Conservation (phyloP, 2,113 vertebrate species). For the Colistium nudipinnis region DNA sequence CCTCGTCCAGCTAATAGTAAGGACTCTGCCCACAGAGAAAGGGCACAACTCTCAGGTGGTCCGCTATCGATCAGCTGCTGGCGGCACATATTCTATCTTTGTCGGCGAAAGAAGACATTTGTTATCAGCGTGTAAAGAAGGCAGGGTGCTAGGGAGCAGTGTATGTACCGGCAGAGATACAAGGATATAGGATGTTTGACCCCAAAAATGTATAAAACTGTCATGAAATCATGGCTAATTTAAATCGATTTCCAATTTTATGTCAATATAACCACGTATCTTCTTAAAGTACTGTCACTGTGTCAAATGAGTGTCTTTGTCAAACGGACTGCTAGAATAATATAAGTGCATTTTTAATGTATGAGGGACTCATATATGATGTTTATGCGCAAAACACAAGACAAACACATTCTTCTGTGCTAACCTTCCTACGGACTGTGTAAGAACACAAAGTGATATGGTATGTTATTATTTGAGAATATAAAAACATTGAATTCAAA, state of each 20-base stretch:
- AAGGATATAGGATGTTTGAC: neutral
- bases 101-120: conserved; percentile 40
- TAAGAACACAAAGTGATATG: neutral
- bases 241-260: conserved; percentile 19
- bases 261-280: conserved; percentile 13
- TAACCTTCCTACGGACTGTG: neutral
- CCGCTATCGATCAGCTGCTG: conserved; percentile 58
- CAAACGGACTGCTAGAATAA: too few relatives aligned
- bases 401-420: neutral
- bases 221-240: neutral
- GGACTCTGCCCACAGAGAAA: conserved; percentile 49
- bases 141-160: neutral
- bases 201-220: neutral
- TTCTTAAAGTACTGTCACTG: neutral
- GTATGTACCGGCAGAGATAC: conserved; percentile 18
- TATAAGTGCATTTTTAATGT: conserved; percentile 11
- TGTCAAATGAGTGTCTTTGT: too few relatives aligned
- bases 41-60: conserved; percentile 52
- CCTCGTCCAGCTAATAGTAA: conserved; percentile 36
- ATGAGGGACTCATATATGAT: neutral
- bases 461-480: neutral
- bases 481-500: conserved; percentile 6
- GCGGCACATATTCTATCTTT: conserved; percentile 39
- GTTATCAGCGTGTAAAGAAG: conserved; percentile 33
- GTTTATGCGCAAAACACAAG: conserved; percentile 4